Evolutionary conservation across 2,888 invertebrate species (phyloP).

Genomic region (Rosalia funebris): DNA sequence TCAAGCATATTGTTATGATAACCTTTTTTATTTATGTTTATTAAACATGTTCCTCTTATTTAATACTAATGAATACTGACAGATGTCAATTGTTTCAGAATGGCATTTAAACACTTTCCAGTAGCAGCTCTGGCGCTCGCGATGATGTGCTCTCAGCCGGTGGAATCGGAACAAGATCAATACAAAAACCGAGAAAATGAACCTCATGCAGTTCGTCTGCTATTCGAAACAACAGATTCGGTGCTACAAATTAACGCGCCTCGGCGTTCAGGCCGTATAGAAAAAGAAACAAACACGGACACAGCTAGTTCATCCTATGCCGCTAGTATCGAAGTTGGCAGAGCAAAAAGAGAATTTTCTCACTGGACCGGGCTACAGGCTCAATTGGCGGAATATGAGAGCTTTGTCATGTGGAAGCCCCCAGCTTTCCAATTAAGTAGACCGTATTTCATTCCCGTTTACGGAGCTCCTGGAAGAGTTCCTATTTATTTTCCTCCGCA

Average conservation of each 20-base stretch:
- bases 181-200: slow-evolving; percentile 3
- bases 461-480: slow-evolving; percentile 50
- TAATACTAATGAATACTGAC: slow-evolving; percentile 21
- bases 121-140: slow-evolving; percentile 37
- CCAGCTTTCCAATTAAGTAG: slow-evolving; percentile 51
- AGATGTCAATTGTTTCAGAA: slow-evolving; percentile 47
- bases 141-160: slow-evolving; percentile 27
- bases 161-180: slow-evolving; percentile 11
- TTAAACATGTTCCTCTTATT: no score
- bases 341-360: slow-evolving; percentile 8
- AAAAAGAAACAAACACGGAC: slow-evolving; percentile 3
- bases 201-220: background rate
- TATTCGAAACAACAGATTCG: slow-evolving; percentile 15
- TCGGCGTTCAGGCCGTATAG: background rate
- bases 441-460: slow-evolving; percentile 60
- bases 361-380: background rate
- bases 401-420: slow-evolving; percentile 50
- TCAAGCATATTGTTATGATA: slow-evolving; percentile 19
- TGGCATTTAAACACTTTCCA: slow-evolving; percentile 41
- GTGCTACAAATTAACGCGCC: slow-evolving; percentile 11
- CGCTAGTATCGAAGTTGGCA: background rate
- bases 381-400: slow-evolving; percentile 8
- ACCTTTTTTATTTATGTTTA: no score
- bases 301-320: background rate
- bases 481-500: slow-evolving; percentile 60